Evolutionary conservation across 2,888 invertebrate species (phyloP).

Genomic region (Cantharis nigra): DNA sequence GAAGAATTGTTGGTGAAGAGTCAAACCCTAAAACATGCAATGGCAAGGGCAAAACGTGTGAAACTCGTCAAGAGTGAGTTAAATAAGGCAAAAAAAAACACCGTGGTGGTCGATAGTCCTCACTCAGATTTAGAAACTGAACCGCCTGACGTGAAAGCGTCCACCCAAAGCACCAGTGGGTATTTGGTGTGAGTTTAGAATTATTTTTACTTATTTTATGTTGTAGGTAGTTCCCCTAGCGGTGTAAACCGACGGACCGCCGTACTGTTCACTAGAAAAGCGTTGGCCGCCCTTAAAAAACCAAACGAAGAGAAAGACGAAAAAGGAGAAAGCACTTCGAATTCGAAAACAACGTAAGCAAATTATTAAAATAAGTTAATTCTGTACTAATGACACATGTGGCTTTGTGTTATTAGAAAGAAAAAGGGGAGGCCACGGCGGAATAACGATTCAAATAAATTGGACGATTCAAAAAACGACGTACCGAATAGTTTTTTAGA

Average conservation of each 20-base stretch:
- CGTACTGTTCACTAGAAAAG: conserved; percentile 78
- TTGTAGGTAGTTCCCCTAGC: conserved; percentile 54
- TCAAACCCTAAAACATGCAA: conserved; percentile 63
- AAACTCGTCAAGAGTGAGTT: conserved; percentile 64
- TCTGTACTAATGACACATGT: not conserved
- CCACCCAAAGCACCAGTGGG: conserved; percentile 24
- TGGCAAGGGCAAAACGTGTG: conserved; percentile 62
- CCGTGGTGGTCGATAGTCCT: conserved; percentile 48
- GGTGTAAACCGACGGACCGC: conserved; percentile 74
- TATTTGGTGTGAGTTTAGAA: not conserved
- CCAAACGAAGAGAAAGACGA: conserved; percentile 56
- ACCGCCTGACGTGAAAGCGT: conserved; percentile 35
- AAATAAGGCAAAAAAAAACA: conserved; percentile 57
- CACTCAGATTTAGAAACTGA: conserved; percentile 52
- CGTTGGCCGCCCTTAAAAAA: conserved; percentile 61
- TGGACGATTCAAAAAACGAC: conserved; percentile 30
- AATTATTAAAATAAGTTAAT: not conserved
- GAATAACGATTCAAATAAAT: conserved; percentile 40
- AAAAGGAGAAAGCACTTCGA: conserved; percentile 36
- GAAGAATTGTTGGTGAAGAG: conserved; percentile 67
- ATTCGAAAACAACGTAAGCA: conserved; percentile 6
- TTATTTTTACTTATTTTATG: not conserved
- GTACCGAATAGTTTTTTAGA: conserved; percentile 61
- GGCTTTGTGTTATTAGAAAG: conserved; percentile 35
- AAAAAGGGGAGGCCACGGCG: conserved; percentile 51